A percentile compares a stretch with the other conserved stretches of the same genome.
phyloP scores from a whole-genome alignment of 2,888 invertebrate genomes.

The Phalangium opilio region DNA sequence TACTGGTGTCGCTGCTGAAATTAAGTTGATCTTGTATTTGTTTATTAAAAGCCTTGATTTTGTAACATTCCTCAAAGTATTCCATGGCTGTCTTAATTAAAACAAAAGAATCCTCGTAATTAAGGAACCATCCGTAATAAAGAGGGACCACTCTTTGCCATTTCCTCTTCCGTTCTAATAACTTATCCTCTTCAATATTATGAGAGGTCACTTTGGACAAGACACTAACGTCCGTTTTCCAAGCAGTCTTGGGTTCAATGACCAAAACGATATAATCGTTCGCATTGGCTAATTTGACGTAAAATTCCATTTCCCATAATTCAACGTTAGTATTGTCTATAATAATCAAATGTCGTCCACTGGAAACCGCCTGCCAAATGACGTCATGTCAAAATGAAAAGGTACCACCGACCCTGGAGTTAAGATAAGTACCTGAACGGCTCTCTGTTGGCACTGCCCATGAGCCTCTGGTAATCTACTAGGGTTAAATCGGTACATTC shows the following conservation, averaged over 20 bases:
- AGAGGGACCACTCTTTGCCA: not conserved
- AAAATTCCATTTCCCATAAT: not conserved
- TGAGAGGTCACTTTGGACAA: not conserved
- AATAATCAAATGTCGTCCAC: not conserved
- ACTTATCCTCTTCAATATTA: no score
- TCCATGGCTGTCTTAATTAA: not conserved
- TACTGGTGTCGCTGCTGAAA: not conserved
- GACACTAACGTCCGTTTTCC: not conserved
- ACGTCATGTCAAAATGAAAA: no score
- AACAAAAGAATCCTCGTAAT: not conserved
- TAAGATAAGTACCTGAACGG: not conserved
- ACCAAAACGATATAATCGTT: not conserved
- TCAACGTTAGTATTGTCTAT: not conserved
- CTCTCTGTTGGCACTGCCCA: not conserved
- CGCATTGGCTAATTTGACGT: not conserved
- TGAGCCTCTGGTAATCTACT: not conserved
- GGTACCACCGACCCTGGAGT: no score
- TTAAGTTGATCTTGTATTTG: not conserved
- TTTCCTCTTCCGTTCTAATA: not conserved
- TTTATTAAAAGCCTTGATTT: not conserved
- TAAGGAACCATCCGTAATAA: slow-evolving; percentile 1
- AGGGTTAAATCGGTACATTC: not conserved
- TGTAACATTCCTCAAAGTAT: not conserved
- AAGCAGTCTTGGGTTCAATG: not conserved
- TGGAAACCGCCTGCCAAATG: no score